Percentiles rank a stretch among this genome's conserved stretches.
phyloP scores from a whole-genome alignment of 2,797 vertebrate genomes.

The Anguilla megastoma region DNA sequence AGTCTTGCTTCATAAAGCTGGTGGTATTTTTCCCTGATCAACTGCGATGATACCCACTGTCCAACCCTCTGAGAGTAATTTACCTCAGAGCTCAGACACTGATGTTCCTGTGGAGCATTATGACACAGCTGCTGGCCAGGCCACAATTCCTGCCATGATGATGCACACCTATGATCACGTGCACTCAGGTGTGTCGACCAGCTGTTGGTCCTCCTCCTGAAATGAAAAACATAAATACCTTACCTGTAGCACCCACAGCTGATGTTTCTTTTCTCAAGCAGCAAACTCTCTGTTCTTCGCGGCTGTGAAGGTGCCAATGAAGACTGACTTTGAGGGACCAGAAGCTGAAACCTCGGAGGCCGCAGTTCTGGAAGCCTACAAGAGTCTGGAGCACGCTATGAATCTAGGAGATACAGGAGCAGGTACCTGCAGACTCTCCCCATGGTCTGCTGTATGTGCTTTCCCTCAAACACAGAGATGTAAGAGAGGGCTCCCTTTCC shows the following conservation, averaged over 20 bases:
- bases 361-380: conserved; percentile 43
- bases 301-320: conserved; percentile 34
- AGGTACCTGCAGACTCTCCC: conserved; percentile 29
- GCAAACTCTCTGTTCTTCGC: conserved; percentile 20
- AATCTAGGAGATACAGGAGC: conserved; percentile 28
- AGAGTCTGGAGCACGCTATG: conserved; percentile 30
- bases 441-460: not conserved
- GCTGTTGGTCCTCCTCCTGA: not conserved
- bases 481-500: not conserved
- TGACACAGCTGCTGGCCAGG: not conserved
- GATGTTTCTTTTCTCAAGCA: conserved; percentile 20
- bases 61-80: not conserved
- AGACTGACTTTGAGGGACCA: conserved; percentile 23
- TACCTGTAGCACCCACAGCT: not conserved
- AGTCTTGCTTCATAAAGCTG: not conserved
- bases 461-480: not conserved
- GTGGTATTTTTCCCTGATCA: not conserved
- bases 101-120: not conserved
- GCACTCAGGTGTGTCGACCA: not conserved
- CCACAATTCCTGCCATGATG: not conserved
- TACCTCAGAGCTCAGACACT: not conserved
- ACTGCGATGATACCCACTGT: not conserved
- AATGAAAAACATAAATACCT: not conserved
- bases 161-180: not conserved
- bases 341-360: conserved; percentile 36